These are phyloP conservation scores for Lepeophtheirus nordmannii DNA, from an alignment of 2,888 invertebrate species.

Conservation along the genomic window DNA sequence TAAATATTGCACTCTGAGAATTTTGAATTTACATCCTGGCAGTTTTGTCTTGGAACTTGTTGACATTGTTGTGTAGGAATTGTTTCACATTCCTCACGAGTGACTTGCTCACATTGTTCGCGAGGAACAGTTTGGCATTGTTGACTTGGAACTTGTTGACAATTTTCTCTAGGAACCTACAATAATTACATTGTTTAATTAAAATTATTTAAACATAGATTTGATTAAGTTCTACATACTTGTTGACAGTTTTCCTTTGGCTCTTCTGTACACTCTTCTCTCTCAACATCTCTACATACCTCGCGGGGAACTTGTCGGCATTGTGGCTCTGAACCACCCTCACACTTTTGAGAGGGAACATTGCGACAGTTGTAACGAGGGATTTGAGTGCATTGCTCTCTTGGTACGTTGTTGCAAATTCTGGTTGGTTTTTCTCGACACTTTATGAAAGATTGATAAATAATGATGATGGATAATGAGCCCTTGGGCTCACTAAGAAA, in stretches of 20 bases:
- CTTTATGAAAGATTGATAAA: neutral
- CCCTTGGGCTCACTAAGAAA: neutral
- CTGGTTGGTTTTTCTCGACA: constrained; percentile 20
- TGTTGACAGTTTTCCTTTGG: constrained; percentile 20
- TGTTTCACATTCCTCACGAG: constrained; percentile 2
- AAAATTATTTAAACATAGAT: neutral
- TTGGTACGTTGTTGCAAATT: constrained; percentile 16
- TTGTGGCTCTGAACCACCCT: neutral
- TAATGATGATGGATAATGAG: neutral
- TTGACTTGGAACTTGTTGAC: constrained; percentile 22
- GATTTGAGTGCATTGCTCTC: constrained; percentile 22
- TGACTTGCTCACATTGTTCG: constrained; percentile 7
- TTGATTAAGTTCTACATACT: constrained; percentile 1
- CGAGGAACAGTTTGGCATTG: constrained; percentile 21
- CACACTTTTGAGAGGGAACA: neutral
- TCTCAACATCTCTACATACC: neutral
- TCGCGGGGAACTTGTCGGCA: neutral
- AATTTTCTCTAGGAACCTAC: constrained; percentile 17
- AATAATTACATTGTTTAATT: too few relatives aligned
- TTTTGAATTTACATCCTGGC: constrained; percentile 9
- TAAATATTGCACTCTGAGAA: too few relatives aligned
- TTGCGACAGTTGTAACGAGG: constrained; percentile 21
- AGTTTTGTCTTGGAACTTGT: constrained; percentile 11
- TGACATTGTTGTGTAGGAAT: constrained; percentile 18
- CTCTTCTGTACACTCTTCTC: constrained; percentile 9